Conservation (phyloP, 2,888 invertebrate genomes). For the Sialis fuliginosa region DNA sequence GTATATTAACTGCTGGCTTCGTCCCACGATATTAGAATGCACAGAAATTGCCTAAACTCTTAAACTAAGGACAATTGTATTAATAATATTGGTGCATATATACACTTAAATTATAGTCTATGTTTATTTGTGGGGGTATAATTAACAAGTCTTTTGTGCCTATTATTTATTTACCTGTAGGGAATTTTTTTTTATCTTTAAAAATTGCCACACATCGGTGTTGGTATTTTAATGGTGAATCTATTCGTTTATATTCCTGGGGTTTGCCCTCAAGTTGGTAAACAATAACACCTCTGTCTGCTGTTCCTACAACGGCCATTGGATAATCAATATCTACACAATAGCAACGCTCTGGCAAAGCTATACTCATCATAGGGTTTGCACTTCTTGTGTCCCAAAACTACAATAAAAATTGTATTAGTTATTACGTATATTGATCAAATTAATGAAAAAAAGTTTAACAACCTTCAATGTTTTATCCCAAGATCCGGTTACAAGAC, state of each 20-base stretch:
- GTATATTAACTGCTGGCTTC: too few species aligned
- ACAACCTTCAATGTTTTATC: slow-evolving; percentile 81
- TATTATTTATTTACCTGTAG: slow-evolving; percentile 31
- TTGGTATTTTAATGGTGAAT: slow-evolving; percentile 84
- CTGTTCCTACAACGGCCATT: slow-evolving; percentile 96
- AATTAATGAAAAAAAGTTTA: too few species aligned
- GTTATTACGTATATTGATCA: not conserved
- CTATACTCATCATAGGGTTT: slow-evolving; percentile 76
- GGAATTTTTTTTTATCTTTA: slow-evolving; percentile 80
- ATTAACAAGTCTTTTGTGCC: too few species aligned
- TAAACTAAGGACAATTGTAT: too few species aligned
- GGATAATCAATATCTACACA: slow-evolving; percentile 98
- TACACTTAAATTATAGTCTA: too few species aligned
- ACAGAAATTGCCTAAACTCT: too few species aligned
- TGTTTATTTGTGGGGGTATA: too few species aligned
- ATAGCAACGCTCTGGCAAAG: slow-evolving; percentile 84
- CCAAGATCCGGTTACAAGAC: slow-evolving; percentile 98
- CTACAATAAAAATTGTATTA: slow-evolving; percentile 27
- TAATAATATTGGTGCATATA: too few species aligned
- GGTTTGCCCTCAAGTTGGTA: slow-evolving; percentile 92
- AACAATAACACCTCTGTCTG: slow-evolving; percentile 75
- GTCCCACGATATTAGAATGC: too few species aligned
- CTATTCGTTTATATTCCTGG: slow-evolving; percentile 80
- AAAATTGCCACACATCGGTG: slow-evolving; percentile 94
- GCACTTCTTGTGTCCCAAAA: slow-evolving; percentile 95